Evolutionary conservation across 2,888 invertebrate species (phyloP).

Genomic region (Serripes groenlandicus): DNA sequence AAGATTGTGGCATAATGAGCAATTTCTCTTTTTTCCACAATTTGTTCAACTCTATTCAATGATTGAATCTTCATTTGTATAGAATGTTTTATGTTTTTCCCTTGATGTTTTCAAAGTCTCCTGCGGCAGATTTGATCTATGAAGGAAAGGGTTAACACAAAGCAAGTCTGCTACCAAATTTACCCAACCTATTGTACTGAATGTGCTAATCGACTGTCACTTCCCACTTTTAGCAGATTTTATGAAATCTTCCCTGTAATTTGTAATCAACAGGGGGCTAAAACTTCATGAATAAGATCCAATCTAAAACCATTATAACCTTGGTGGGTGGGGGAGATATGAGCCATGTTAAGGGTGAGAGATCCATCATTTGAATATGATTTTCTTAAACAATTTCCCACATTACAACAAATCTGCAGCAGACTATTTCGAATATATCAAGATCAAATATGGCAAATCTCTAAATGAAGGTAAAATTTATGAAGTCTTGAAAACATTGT

Average conservation of each 20-base stretch:
- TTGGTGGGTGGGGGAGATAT: neutral
- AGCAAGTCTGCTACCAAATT: no score
- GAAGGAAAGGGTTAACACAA: neutral
- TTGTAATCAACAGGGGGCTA: conserved; percentile 21
- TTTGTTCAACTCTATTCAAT: neutral
- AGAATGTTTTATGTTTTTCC: no score
- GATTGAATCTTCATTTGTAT: neutral
- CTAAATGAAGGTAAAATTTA: no score
- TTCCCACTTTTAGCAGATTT: conserved; percentile 1
- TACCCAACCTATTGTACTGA: neutral
- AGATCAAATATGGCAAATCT: no score
- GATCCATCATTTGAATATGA: no score
- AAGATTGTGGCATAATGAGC: neutral
- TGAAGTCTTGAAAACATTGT: no score
- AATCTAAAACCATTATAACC: conserved; percentile 8
- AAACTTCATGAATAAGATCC: conserved; percentile 16
- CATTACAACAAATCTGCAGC: neutral
- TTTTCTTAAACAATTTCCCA: neutral
- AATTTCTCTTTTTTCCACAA: neutral
- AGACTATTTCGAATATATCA: neutral
- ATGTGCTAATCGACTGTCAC: conserved; percentile 1
- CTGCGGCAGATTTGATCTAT: no score
- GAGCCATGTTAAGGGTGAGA: no score
- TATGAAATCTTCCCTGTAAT: conserved; percentile 14
- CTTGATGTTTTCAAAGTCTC: no score